Base-by-base conservation (phyloP, 2,113 vertebrate species). In the Colossoma macropomum region DNA sequence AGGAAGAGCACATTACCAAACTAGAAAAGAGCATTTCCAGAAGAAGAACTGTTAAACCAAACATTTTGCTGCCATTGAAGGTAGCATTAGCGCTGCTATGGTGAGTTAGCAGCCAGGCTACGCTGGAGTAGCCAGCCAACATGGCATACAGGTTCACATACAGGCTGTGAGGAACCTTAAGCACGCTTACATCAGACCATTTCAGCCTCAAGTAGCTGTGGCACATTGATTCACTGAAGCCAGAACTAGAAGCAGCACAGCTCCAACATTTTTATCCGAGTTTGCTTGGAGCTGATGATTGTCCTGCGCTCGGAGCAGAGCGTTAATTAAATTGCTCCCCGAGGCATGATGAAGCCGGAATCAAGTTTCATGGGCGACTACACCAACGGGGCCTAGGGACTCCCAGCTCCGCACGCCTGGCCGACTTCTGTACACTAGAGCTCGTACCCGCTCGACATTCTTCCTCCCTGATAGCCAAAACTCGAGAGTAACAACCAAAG, bases 241-340 rank as follows among this genome's bases (percentile, higher is more conserved):
- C 25, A 54, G 34, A 50, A 8, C 77, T 84, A 74, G 79, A 63
- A 34, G 10, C 45, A 13, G 38, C 48, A 48, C 34, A 34, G 76
- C 21, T 59, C 34, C 3, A n/a, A 41, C 63, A 62, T 80, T 86
- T 16, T 16, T 72, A 48, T 63, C 65, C 25, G 25, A 63, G 62
- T 75, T 86, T 79, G 71, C 80, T 76, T 73, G 52, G 85, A 84
- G 69, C 62, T 62, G 69, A 81, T 78, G 86, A 84, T 78, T 84
- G 85, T 88, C 86, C 87, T 86, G 84, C 81, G 59, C 90, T 89
- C 82, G 52, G 84, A 82, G 85, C 81, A 62, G 84, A 85, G 82
- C 86, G 89, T 92, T 91, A 93, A 94, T 94, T 92, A 92, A 92
- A 92, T 88, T 90, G 88, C 85, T 92, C 91, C 90, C 90, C 91